Conservation (phyloP, 2,888 invertebrate genomes). For the Vannuccia rotundouncinata region DNA sequence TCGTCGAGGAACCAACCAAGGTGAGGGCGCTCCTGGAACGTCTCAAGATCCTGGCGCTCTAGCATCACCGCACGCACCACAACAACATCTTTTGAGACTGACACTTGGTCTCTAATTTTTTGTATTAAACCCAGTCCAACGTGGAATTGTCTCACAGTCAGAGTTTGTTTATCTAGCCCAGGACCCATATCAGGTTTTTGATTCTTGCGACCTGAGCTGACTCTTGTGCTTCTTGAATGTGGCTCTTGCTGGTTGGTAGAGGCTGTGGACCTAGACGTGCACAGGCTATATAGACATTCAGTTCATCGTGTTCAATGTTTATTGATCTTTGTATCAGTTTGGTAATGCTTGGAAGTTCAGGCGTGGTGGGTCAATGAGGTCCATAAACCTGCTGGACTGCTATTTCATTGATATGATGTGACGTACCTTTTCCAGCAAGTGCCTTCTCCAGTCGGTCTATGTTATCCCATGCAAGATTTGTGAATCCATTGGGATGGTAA, state of each 20-base stretch:
- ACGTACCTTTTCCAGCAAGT: slow-evolving; percentile 24
- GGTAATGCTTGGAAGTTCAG: neutral
- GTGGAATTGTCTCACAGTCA: slow-evolving; percentile 39
- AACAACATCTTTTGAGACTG: slow-evolving; percentile 36
- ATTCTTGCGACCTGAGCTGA: slow-evolving; percentile 15
- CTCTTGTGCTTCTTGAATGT: neutral
- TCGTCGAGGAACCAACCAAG: too few relatives aligned
- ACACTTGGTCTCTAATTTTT: neutral
- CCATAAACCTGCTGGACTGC: neutral
- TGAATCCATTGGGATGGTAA: slow-evolving; percentile 30
- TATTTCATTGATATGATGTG: slow-evolving; percentile 8
- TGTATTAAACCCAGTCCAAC: slow-evolving; percentile 42
- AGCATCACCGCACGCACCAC: too few relatives aligned
- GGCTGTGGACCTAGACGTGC: slow-evolving; percentile 38
- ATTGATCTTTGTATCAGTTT: neutral
- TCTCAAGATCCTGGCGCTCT: too few relatives aligned
- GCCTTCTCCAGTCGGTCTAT: slow-evolving; percentile 12
- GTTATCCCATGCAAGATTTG: slow-evolving; percentile 26
- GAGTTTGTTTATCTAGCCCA: slow-evolving; percentile 32
- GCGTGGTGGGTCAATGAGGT: neutral
- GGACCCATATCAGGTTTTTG: slow-evolving; percentile 38
- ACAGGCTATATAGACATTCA: slow-evolving; percentile 38
- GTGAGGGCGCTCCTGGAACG: too few relatives aligned
- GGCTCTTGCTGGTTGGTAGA: neutral
- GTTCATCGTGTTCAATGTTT: slow-evolving; percentile 32